Evolutionary conservation across 2,113 vertebrate species (phyloP), one percentile per base, ranked within the genome.

Genomic region (Pteropus alecto): DNA sequence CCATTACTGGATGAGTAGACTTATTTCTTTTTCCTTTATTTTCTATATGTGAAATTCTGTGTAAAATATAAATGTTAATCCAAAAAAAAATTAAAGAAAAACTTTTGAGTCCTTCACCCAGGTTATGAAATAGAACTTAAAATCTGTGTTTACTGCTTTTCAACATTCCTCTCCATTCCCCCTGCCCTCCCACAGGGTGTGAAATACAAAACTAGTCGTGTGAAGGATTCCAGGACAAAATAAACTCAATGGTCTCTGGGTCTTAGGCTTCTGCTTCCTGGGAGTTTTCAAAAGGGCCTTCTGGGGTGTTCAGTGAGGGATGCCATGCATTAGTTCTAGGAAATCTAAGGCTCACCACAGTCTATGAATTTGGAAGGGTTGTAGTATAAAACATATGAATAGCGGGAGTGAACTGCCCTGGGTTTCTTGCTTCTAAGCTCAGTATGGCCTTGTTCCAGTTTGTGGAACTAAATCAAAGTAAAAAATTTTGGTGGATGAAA

Each of bases 31-130:
- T 26, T 13, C 2, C 16, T 26, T 63, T 79, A 54, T 88, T 86
- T 91, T 97, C 54, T 97, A 41, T 10, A 9, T 88, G 35, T 73
- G 8, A 86, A 93, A 58, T 91, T 89, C 81, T 51, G 0, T 71
- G 22, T 61, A 82, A 92, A 65, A 89, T 91, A 7, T 81, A 61
- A 68, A 76, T 93, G 15, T 65, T n/a, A 85, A 77, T 74, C 19
- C 22, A 22, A 83, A 91, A 70, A 70, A 68, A 63, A 14, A 1
- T 51, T 46, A 12, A 46, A 19, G 38, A 38, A 88, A 41, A 18
- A 28, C 2, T 11, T 85, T 85, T 78, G 41, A 77, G 10, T 93
- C 56, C 19, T 86, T 51, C 30, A 63, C 19, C 16, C 28, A 65
- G 43, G 19, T 89, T 87, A 63, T 67, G 10, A 67, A 92, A 51